A percentile compares a stretch with the other conserved stretches of the same genome.
phyloP scores from a whole-genome alignment of 1,140 invertebrate genomes.

The Panulirus ornatus region DNA sequence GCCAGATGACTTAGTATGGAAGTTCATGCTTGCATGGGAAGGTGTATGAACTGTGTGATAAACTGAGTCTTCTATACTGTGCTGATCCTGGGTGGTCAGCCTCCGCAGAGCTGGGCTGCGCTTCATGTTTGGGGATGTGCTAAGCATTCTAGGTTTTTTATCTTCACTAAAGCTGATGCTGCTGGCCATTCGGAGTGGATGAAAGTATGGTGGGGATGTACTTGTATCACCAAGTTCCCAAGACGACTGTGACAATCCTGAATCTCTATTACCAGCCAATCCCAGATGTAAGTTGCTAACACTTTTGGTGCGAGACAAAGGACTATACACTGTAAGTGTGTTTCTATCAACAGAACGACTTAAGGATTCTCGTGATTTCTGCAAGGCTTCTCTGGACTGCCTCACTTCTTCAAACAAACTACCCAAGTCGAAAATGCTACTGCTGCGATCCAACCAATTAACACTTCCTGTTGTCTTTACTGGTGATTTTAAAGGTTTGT shows the following conservation, averaged over 20 bases:
- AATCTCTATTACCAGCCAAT: constrained; percentile 41
- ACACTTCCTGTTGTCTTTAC: constrained; percentile 31
- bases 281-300: constrained; percentile 46
- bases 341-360: constrained; percentile 11
- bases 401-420: constrained; percentile 64
- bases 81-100: constrained; percentile 10
- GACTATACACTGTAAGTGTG: constrained; percentile 9
- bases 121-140: background rate
- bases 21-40: constrained; percentile 1
- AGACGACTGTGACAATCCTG: constrained; percentile 55
- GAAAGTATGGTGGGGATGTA: constrained; percentile 22
- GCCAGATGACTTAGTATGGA: constrained; percentile 7
- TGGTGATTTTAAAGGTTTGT: constrained; percentile 24
- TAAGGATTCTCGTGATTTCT: constrained; percentile 54
- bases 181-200: constrained; percentile 25
- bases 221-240: constrained; percentile 47
- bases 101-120: constrained; percentile 50
- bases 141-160: constrained; percentile 11
- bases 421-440: constrained; percentile 58
- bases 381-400: constrained; percentile 43
- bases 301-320: constrained; percentile 66
- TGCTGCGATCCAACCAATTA: constrained; percentile 61
- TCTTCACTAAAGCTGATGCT: constrained; percentile 53
- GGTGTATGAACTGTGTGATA: constrained; percentile 61
- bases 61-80: constrained; percentile 47